Base-by-base conservation (phyloP, 2,113 vertebrate genomes). In the Pluvialis apricaria region DNA sequence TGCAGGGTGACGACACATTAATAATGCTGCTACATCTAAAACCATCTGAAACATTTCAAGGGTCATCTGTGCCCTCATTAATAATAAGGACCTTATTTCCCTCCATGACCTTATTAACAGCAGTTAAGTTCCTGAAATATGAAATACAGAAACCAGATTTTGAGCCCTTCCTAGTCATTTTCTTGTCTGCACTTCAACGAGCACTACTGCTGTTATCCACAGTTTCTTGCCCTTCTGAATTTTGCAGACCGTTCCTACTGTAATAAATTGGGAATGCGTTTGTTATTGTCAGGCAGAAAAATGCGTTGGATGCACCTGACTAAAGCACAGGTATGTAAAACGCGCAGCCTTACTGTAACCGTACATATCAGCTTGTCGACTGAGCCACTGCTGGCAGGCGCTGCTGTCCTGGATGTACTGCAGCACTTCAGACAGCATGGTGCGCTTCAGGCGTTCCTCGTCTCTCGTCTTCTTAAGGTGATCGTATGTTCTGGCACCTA, bases 351-450 rank as follows among this genome's bases (percentile, higher is more conserved):
- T 32, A 47, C 78, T 38, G 86, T n/a, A 13, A 96, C 97, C 98
- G 14, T 77, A 99, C 99, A 99, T 99, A 79, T 99, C 99, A 10
- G 99, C 99, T 93, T 99, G 99, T 73, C 99, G 99, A 91, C 99
- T 99, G 87, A 99, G 99, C 99, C 99, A 99, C 98, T 99, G 99
- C 97, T 99, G 99, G 97, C 99, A 99, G 54, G 99, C 99, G 1
- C 98, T 98, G 86, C 99, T 98, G 88, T 99, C 99, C 94, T 99
- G 99, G 97, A 99, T 99, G 97, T 99, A 99, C 98, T 99, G 99
- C 80, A 99, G 98, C 65, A 99, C 99, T 34, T 99, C 99, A 0
- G 99, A 99, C 66, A 99, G 97, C 99, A 99, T 99, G 28, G 98
- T 99, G 94, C 99, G 98, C 94, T 99, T 99, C 72, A 99, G 97